Evolutionary conservation across 2,113 vertebrate genomes (phyloP).

Genomic region (Aspiorhynchus laticeps): DNA sequence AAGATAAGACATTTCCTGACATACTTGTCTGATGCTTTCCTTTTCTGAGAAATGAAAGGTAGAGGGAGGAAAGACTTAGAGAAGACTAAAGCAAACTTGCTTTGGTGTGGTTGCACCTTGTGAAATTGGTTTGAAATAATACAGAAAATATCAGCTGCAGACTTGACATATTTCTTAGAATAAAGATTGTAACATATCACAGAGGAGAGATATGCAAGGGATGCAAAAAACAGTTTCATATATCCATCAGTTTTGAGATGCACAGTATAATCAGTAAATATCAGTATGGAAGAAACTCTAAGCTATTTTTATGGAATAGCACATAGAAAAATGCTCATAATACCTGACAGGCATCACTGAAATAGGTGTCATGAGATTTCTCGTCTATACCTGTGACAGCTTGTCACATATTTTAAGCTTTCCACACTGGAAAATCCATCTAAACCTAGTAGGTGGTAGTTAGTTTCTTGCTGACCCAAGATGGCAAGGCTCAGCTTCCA

Average conservation of each 20-base stretch:
- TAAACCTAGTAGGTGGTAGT: neutral
- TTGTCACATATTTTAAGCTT: neutral
- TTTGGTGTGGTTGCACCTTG: slow-evolving; percentile 3
- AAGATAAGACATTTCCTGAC: neutral
- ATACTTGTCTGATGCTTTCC: slow-evolving; percentile 7
- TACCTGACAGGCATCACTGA: neutral
- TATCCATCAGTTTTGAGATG: neutral
- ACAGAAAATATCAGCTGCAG: neutral
- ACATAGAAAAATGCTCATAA: neutral
- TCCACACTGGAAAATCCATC: neutral
- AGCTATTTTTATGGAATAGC: neutral
- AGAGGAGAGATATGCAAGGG: neutral
- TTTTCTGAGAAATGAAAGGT: slow-evolving; percentile 37
- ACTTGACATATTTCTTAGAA: neutral
- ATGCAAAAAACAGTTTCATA: neutral
- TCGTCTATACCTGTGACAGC: neutral
- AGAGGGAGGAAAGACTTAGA: neutral
- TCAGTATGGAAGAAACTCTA: neutral
- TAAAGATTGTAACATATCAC: neutral
- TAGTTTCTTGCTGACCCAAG: neutral
- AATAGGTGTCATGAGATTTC: neutral
- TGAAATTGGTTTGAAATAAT: neutral
- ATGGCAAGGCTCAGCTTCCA: neutral
- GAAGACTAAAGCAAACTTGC: neutral
- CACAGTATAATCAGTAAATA: neutral